These are phyloP conservation scores for Oryctolagus cuniculus DNA, from an alignment of 2,113 vertebrate genomes.

Conservation along the genomic window mOryCun1.1 NC_091432.1:33649001-33649500, in stretches of 20 bases:
- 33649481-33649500: no score
- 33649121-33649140: not conserved
- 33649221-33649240: not conserved
- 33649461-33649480: no score
- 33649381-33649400: accelerated
- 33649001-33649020: no score
- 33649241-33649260: no score
- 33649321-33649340: not conserved
- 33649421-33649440: not conserved
- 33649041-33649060: not conserved
- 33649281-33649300: not conserved
- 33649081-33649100: not conserved
- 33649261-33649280: no score
- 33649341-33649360: not conserved
- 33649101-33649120: not conserved
- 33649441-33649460: no score
- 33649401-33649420: not conserved
- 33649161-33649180: not conserved
- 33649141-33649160: not conserved
- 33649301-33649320: not conserved
- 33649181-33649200: not conserved
- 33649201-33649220: not conserved
- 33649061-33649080: not conserved
- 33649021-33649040: no score
- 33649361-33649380: not conserved